Evolutionary conservation across 2,113 vertebrate genomes (phyloP).

Genomic region (Oreochromis spilurus): DNA sequence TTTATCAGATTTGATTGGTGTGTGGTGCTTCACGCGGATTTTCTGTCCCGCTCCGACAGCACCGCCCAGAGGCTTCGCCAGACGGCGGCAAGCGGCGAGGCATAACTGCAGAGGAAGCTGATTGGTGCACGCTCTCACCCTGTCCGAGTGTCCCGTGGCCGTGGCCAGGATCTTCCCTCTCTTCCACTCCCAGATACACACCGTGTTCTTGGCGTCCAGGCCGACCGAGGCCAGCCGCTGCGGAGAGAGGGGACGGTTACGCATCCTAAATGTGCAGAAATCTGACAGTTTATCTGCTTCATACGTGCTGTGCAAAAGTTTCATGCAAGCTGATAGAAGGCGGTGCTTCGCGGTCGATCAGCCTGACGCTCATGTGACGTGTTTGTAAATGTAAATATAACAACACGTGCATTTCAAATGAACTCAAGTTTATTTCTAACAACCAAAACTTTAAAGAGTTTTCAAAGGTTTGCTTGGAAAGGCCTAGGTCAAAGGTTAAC

Average conservation of each 20-base stretch:
- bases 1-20: background rate
- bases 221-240: slow-evolving; percentile 91
- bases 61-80: background rate
- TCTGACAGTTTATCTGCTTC: background rate
- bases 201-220: slow-evolving; percentile 93
- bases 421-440: background rate
- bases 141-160: slow-evolving; percentile 87
- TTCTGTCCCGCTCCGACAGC: background rate
- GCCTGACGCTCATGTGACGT: background rate
- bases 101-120: background rate
- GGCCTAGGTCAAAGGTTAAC: background rate
- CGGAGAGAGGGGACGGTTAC: background rate
- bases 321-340: background rate
- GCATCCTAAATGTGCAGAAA: background rate
- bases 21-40: background rate
- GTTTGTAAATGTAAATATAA: background rate
- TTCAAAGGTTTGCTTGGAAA: background rate
- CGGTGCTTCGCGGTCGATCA: background rate
- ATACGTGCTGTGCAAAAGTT: background rate
- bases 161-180: slow-evolving; percentile 89
- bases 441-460: background rate
- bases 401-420: background rate
- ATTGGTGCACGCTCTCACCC: slow-evolving; percentile 24
- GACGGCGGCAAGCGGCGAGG: background rate
- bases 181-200: slow-evolving; percentile 96